Conservation (phyloP, 2,888 invertebrate species). For the Erpobdella octoculata region DNA sequence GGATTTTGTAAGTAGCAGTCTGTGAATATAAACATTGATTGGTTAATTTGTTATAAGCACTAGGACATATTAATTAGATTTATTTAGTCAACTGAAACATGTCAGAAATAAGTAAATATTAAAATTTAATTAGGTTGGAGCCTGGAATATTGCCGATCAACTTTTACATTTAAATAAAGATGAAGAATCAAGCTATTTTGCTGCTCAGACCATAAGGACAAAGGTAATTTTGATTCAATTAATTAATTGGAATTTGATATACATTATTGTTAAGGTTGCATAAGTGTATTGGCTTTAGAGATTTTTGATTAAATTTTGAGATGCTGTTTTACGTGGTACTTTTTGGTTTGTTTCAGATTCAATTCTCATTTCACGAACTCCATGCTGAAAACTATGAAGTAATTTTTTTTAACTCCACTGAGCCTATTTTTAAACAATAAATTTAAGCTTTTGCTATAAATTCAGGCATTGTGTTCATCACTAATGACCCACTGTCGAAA, state of each 20-base stretch:
- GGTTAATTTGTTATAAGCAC: no score
- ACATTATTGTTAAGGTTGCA: no score
- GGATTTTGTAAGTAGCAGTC: no score
- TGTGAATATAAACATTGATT: no score
- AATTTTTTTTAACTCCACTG: background rate
- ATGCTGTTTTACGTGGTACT: background rate
- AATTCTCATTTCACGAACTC: constrained; percentile 75
- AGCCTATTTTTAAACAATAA: background rate
- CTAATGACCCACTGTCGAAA: constrained; percentile 65
- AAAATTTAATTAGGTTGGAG: constrained; percentile 66
- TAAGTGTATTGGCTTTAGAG: no score
- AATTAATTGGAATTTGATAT: background rate
- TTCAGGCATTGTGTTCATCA: constrained; percentile 75
- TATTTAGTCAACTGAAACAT: no score
- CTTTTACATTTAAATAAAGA: constrained; percentile 79
- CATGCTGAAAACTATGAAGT: constrained; percentile 68
- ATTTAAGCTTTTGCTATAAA: background rate
- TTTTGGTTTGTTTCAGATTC: constrained; percentile 45
- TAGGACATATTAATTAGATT: no score
- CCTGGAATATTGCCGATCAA: constrained; percentile 94
- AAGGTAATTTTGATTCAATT: constrained; percentile 58
- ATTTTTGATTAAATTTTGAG: no score
- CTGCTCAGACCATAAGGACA: constrained; percentile 92
- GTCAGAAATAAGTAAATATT: background rate
- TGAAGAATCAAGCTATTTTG: constrained; percentile 88